A percentile compares a stretch with the other conserved stretches of the same genome.
Evolutionary conservation across 1,140 invertebrate genomes (phyloP).

Genomic region (Pseudomyrmex concolor): DNA sequence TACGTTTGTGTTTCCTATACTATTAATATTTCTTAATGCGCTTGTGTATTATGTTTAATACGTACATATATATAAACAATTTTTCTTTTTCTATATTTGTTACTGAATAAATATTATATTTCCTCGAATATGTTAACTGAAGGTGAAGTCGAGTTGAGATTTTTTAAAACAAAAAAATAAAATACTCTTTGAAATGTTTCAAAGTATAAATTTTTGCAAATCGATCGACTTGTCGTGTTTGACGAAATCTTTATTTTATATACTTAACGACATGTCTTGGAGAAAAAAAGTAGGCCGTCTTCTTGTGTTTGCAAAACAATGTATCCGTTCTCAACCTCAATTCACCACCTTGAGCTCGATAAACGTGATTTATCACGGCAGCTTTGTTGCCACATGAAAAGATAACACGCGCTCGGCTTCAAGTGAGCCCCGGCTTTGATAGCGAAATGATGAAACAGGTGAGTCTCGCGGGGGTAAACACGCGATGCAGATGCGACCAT

Average conservation of each 20-base stretch:
- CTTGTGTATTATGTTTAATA: too few relatives aligned
- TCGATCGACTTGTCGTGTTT: background rate
- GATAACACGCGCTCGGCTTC: conserved; percentile 57
- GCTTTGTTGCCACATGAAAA: conserved; percentile 54
- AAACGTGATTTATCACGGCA: conserved; percentile 65
- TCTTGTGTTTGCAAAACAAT: conserved; percentile 3
- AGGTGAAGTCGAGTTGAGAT: too few relatives aligned
- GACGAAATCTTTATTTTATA: background rate
- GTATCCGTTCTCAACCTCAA: conserved; percentile 49
- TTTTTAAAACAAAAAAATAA: background rate
- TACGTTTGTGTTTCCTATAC: too few relatives aligned
- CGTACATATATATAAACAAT: too few relatives aligned
- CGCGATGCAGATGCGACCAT: conserved; percentile 54
- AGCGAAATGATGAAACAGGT: conserved; percentile 72
- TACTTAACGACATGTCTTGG: background rate
- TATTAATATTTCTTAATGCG: too few relatives aligned
- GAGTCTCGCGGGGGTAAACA: conserved; percentile 58
- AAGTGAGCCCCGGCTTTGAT: conserved; percentile 60
- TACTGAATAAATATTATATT: too few relatives aligned
- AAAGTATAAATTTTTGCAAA: background rate
- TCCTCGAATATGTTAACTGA: too few relatives aligned
- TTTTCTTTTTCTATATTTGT: too few relatives aligned
- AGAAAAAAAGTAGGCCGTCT: conserved; percentile 2
- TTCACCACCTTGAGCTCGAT: conserved; percentile 67
- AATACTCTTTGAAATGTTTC: background rate